Conservation (phyloP, 1,140 invertebrate species). For the Periplaneta americana region DNA sequence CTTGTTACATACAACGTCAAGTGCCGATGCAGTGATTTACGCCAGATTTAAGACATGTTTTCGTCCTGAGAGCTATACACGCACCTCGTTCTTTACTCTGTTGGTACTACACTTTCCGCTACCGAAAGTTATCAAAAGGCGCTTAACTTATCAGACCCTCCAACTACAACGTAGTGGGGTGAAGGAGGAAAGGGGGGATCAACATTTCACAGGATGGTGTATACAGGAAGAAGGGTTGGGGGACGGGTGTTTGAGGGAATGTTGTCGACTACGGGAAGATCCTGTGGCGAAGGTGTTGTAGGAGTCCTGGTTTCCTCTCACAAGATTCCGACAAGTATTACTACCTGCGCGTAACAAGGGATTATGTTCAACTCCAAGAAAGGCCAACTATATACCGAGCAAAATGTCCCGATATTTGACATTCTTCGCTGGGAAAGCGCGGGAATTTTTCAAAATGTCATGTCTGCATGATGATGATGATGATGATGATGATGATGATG, state of each 20-base stretch:
- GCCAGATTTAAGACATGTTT: neutral
- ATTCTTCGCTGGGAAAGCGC: too few relatives aligned
- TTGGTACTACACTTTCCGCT: neutral
- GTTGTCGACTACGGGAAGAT: neutral
- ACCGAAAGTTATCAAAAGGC: neutral
- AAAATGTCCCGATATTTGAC: too few relatives aligned
- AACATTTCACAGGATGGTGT: neutral
- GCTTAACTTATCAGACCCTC: neutral
- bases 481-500: too few relatives aligned
- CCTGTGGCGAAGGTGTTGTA: neutral
- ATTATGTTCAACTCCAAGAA: too few relatives aligned
- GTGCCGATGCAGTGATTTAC: neutral
- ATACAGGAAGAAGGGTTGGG: neutral
- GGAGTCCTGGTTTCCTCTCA: neutral
- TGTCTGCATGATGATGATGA: too few relatives aligned
- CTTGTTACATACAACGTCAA: too few relatives aligned
- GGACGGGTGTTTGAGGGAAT: neutral
- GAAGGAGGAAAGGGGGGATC: neutral
- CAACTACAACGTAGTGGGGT: neutral
- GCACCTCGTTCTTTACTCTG: neutral
- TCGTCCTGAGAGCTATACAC: neutral
- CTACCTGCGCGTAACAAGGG: neutral
- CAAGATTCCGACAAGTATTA: neutral
- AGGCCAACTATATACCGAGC: too few relatives aligned
- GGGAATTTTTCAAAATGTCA: too few relatives aligned